phyloP scores from a whole-genome alignment of 2,888 invertebrate species.

The Mythimna lalbum region DNA sequence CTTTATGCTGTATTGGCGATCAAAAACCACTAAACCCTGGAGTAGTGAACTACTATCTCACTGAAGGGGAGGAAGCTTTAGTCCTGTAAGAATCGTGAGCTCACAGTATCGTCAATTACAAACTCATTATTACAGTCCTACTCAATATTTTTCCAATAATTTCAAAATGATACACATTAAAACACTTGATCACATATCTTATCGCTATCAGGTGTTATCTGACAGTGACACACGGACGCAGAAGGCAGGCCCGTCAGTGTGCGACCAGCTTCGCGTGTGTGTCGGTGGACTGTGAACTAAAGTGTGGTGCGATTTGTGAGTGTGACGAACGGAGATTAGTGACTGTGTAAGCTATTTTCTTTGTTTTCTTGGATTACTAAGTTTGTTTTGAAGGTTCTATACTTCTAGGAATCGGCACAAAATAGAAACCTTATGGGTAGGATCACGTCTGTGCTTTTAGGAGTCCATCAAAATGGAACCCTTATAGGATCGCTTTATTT shows the following conservation, averaged over 20 bases:
- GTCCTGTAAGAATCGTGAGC: no score
- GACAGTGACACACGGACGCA: slow-evolving; percentile 47
- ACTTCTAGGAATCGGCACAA: no score
- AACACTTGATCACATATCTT: slow-evolving; percentile 53
- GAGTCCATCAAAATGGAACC: no score
- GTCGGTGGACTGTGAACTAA: slow-evolving; percentile 10
- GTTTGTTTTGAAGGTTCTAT: no score
- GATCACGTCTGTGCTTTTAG: no score
- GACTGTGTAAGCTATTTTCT: slow-evolving; percentile 43
- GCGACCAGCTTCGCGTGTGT: slow-evolving; percentile 24
- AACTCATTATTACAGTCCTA: slow-evolving; percentile 6
- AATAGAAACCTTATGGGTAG: no score
- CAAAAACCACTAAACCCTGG: no score
- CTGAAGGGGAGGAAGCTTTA: no score
- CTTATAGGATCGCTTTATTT: no score
- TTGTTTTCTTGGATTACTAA: slow-evolving; percentile 15
- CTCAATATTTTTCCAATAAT: slow-evolving; percentile 51
- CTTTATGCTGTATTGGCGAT: no score
- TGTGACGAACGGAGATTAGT: slow-evolving; percentile 26
- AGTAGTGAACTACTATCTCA: no score
- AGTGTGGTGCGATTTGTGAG: slow-evolving; percentile 20
- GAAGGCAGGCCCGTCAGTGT: slow-evolving; percentile 44
- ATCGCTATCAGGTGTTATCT: slow-evolving; percentile 61
- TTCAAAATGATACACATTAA: slow-evolving; percentile 38
- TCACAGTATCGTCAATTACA: neutral